These are phyloP conservation scores for Tuta absoluta DNA, from an alignment of 2,888 invertebrate species.

Conservation along the genomic window DNA sequence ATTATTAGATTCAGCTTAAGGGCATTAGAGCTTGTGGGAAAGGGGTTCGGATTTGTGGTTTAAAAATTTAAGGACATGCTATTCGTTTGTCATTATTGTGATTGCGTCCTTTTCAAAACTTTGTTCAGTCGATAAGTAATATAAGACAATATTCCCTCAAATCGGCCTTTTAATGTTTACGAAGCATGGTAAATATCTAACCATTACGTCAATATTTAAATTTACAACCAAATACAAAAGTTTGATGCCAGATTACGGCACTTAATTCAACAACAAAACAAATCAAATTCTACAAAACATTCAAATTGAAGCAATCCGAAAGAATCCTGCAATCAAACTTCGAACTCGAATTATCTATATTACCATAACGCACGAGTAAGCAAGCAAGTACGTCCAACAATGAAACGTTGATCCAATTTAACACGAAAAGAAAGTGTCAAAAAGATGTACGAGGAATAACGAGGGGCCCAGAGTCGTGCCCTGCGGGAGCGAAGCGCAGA, in stretches of 20 bases:
- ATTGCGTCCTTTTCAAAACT: neutral
- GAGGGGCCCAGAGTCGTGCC: constrained; percentile 64
- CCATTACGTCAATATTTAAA: neutral
- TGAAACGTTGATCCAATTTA: constrained; percentile 65
- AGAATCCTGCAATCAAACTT: constrained; percentile 55
- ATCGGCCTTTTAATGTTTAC: too few species aligned
- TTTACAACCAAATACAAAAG: neutral
- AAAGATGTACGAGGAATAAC: constrained; percentile 58
- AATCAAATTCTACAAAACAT: constrained; percentile 29
- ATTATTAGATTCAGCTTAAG: constrained; percentile 74
- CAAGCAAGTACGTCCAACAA: constrained; percentile 48
- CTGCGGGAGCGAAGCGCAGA: constrained; percentile 62
- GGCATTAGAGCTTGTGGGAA: constrained; percentile 51
- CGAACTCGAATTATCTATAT: constrained; percentile 51
- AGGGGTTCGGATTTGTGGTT: constrained; percentile 30
- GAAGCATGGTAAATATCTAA: too few species aligned
- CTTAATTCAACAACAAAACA: constrained; percentile 26
- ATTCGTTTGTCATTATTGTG: neutral
- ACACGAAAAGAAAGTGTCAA: constrained; percentile 62
- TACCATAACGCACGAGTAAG: constrained; percentile 57
- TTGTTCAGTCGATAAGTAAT: neutral
- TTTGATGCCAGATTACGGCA: constrained; percentile 10
- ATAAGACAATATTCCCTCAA: too few species aligned
- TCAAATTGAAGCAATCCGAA: constrained; percentile 40
- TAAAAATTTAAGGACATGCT: neutral